phyloP scores from a whole-genome alignment of 1,140 invertebrate species.

The Eueides isabella region DNA sequence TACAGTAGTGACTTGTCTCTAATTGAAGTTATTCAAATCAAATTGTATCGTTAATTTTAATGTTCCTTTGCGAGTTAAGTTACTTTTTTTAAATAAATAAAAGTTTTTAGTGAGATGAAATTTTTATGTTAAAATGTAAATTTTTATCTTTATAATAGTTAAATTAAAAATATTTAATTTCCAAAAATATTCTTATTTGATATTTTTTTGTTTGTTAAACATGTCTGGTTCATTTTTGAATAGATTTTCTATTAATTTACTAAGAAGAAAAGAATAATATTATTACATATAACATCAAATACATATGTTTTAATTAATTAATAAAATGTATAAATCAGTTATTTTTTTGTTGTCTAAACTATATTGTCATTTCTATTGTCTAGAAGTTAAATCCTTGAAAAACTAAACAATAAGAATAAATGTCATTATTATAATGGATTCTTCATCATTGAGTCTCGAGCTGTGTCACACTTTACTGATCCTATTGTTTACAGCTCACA shows the following conservation, averaged over 20 bases:
- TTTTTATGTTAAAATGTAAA: too few species aligned
- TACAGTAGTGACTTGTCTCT: not conserved
- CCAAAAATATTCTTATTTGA: not conserved
- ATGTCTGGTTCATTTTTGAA: not conserved
- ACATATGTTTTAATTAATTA: not conserved
- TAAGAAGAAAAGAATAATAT: too few species aligned
- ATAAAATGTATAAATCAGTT: too few species aligned
- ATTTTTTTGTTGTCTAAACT: not conserved
- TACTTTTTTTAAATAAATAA: conserved; percentile 1
- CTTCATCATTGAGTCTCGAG: not conserved
- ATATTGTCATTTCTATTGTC: not conserved
- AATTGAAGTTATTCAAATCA: not conserved
- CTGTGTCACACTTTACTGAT: conserved; percentile 17
- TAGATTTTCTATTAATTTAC: not conserved
- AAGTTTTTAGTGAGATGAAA: not conserved
- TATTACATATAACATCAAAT: not conserved
- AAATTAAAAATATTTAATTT: not conserved
- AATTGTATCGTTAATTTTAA: not conserved
- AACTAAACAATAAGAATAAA: not conserved
- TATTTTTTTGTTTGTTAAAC: not conserved
- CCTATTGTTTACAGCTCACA: conserved; percentile 1
- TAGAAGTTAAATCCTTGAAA: not conserved
- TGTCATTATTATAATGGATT: not conserved
- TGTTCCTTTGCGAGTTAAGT: not conserved
- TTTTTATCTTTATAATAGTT: too few species aligned